Percentiles rank a stretch among this genome's conserved stretches.
Evolutionary conservation across 2,113 vertebrate genomes (phyloP).

Genomic region (Hemiprocne comata): DNA sequence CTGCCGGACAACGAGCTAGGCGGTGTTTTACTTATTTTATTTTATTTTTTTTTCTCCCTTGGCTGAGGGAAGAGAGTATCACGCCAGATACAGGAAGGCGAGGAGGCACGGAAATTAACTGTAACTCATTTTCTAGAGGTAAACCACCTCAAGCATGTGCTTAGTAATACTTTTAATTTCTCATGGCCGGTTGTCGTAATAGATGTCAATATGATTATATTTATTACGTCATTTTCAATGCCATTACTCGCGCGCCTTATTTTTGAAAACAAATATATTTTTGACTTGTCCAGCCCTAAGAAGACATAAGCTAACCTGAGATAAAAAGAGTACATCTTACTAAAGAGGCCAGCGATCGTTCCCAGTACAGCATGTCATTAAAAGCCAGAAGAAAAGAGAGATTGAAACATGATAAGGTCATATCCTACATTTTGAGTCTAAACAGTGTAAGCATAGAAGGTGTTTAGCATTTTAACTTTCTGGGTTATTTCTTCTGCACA

Average conservation of each 20-base stretch:
- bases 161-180: neutral
- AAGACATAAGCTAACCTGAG: neutral
- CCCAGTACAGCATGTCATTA: neutral
- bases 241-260: rapidly evolving
- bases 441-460: neutral
- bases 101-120: neutral
- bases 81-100: neutral
- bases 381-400: neutral
- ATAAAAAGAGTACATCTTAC: neutral
- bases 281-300: neutral
- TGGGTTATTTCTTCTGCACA: neutral
- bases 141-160: neutral
- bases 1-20: neutral
- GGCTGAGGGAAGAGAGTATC: neutral
- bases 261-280: neutral
- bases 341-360: neutral
- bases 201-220: neutral
- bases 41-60: neutral
- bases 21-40: neutral
- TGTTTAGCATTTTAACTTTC: neutral
- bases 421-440: neutral
- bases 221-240: neutral
- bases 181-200: rapidly evolving
- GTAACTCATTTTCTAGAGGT: neutral
- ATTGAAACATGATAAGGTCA: neutral